Conservation (phyloP, 2,888 invertebrate genomes). For the Acanthacorydalis orientalis region DNA sequence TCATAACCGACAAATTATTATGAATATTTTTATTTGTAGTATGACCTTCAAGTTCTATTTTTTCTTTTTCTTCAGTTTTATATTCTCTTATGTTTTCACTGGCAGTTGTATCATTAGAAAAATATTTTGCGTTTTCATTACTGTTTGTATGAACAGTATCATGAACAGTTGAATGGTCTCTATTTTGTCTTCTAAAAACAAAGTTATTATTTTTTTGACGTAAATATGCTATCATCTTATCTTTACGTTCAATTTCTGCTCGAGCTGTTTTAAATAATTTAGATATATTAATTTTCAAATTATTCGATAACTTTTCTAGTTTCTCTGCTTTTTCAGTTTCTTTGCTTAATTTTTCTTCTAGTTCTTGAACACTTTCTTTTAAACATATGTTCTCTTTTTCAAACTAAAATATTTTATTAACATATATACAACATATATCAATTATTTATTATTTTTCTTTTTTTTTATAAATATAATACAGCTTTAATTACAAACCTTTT, state of each 20-base stretch:
- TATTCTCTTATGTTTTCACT: too few species aligned
- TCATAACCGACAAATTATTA: too few species aligned
- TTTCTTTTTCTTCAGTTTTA: too few species aligned
- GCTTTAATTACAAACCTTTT: slow-evolving; percentile 12
- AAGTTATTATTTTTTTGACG: slow-evolving; percentile 22
- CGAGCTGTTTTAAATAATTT: slow-evolving; percentile 30
- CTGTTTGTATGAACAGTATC: neutral
- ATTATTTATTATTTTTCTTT: neutral
- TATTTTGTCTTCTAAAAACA: slow-evolving; percentile 16
- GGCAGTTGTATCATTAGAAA: neutral
- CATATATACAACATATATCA: neutral
- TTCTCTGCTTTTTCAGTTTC: slow-evolving; percentile 16
- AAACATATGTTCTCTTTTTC: slow-evolving; percentile 15
- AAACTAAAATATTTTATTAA: slow-evolving; percentile 14
- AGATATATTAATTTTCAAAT: slow-evolving; percentile 26
- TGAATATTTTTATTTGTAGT: too few species aligned
- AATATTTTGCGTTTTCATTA: neutral
- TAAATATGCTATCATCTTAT: slow-evolving; percentile 26
- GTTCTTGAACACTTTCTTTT: slow-evolving; percentile 12
- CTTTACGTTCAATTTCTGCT: slow-evolving; percentile 29
- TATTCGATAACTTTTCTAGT: slow-evolving; percentile 19
- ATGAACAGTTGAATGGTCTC: neutral
- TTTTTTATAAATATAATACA: too few species aligned
- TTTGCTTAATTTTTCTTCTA: slow-evolving; percentile 15
- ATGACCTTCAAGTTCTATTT: too few species aligned